These are phyloP conservation scores for Anguilla pacifica DNA, from an alignment of 2,797 vertebrate species.

Conservation along the genomic window DNA sequence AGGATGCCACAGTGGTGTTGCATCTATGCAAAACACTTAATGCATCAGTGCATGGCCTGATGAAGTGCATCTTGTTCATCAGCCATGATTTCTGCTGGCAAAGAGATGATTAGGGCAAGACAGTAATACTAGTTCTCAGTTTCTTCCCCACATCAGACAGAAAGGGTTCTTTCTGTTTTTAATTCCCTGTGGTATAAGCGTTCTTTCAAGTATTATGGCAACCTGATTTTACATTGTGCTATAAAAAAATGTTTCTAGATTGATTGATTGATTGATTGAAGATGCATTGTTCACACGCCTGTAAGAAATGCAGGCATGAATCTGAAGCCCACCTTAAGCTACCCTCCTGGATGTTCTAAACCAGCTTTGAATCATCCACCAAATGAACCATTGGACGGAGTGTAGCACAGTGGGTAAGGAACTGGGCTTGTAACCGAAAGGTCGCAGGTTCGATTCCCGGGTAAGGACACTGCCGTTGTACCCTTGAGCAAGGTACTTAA, in stretches of 20 bases:
- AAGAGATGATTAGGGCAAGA: not conserved
- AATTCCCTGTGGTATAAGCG: not conserved
- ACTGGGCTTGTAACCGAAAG: no score
- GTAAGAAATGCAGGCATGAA: constrained; percentile 13
- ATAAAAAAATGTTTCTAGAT: not conserved
- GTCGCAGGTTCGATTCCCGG: no score
- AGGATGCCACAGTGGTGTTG: not conserved
- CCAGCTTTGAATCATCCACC: constrained; percentile 63
- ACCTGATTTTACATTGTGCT: not conserved
- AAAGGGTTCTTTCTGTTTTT: not conserved
- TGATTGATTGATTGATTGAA: not conserved
- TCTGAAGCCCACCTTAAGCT: constrained; percentile 22
- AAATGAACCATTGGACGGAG: constrained; percentile 73
- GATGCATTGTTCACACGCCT: not conserved
- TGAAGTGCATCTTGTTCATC: not conserved
- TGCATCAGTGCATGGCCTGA: not conserved
- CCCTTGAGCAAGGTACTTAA: no score
- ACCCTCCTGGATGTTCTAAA: constrained; percentile 61
- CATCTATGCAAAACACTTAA: not conserved
- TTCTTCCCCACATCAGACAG: not conserved
- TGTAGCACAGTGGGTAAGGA: no score
- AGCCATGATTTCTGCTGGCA: not conserved
- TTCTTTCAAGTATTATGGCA: not conserved
- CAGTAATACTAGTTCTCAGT: not conserved
- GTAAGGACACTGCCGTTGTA: no score